Evolutionary conservation across 35 echinoderm and acorn worm species (phyloP).

Genomic region (Strongylocentrotus purpuratus): DNA sequence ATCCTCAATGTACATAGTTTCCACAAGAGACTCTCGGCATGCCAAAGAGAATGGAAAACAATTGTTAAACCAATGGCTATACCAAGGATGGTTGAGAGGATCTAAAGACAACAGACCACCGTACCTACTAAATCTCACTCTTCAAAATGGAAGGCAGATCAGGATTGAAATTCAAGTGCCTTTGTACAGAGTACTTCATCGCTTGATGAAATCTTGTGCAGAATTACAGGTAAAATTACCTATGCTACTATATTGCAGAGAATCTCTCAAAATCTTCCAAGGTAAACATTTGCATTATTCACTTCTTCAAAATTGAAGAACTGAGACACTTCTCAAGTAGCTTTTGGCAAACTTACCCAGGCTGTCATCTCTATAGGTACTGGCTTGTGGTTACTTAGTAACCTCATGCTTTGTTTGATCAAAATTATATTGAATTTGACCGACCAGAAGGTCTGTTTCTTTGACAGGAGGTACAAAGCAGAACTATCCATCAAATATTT

Average conservation of each 20-base stretch:
- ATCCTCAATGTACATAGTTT: slow-evolving; percentile 34
- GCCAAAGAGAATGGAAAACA: background rate
- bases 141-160: background rate
- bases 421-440: background rate
- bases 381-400: background rate
- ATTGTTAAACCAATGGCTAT: background rate
- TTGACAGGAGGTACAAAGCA: background rate
- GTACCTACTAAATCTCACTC: background rate
- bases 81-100: background rate
- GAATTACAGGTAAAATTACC: background rate
- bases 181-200: background rate
- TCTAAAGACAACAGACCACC: background rate
- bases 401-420: background rate
- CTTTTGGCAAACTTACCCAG: background rate
- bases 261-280: background rate
- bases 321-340: background rate
- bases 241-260: background rate
- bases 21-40: background rate
- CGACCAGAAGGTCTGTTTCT: background rate
- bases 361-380: background rate
- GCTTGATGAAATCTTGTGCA: background rate
- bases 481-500: background rate
- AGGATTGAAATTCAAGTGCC: background rate
- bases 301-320: background rate
- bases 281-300: background rate